phyloP scores from a whole-genome alignment of 1,140 invertebrate species.

The Sminthurinus signatus region DNA sequence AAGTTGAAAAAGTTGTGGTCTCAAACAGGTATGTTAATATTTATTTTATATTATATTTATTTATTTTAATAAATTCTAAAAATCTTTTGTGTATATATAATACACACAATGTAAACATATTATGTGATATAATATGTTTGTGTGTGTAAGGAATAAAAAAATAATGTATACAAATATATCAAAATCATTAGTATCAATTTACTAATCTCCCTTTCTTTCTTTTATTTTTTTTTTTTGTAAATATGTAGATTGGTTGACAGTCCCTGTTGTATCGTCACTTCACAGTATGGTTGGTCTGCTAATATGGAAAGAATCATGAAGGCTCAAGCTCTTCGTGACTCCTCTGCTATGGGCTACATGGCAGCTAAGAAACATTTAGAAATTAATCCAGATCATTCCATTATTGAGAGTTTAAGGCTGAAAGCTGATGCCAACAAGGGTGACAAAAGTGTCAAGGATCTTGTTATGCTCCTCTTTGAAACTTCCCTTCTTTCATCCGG shows the following conservation, averaged over 20 bases:
- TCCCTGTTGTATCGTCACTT: slow-evolving; percentile 97
- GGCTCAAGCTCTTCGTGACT: slow-evolving; percentile 88
- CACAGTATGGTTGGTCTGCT: slow-evolving; percentile 98
- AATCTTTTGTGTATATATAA: too few relatives aligned
- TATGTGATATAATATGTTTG: too few relatives aligned
- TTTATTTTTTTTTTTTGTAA: too few relatives aligned
- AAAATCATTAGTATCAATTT: too few relatives aligned
- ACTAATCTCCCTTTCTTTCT: too few relatives aligned
- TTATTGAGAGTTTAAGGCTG: slow-evolving; percentile 80
- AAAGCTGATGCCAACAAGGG: slow-evolving; percentile 94
- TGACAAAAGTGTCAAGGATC: slow-evolving; percentile 92
- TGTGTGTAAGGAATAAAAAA: too few relatives aligned
- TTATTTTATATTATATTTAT: background rate
- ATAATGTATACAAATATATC: too few relatives aligned
- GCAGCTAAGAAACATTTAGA: slow-evolving; percentile 94
- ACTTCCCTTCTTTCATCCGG: slow-evolving; percentile 85
- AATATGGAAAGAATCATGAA: slow-evolving; percentile 99
- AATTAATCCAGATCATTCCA: slow-evolving; percentile 95
- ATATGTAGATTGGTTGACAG: slow-evolving; percentile 75
- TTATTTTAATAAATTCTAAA: background rate
- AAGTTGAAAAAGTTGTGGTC: slow-evolving; percentile 94
- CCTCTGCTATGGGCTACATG: slow-evolving; percentile 98
- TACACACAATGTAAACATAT: too few relatives aligned
- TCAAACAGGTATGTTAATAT: slow-evolving; percentile 59
- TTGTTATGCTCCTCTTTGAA: slow-evolving; percentile 86